Evolutionary conservation across 2,113 vertebrate species (phyloP).

Genomic region (Murina feae): DNA sequence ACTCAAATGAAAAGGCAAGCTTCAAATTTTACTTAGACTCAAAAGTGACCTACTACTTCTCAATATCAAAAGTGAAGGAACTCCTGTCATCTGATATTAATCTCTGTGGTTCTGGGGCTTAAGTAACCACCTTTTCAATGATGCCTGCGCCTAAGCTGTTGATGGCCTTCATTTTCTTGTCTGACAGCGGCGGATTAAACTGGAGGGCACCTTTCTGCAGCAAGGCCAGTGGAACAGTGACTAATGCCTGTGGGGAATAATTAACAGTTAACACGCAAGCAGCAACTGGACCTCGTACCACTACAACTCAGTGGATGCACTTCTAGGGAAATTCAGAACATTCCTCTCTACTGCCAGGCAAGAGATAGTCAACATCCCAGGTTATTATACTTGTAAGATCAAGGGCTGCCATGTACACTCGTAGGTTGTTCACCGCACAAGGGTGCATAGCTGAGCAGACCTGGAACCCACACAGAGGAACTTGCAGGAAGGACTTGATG

Average conservation of each 20-base stretch:
- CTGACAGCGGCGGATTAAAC: conserved; percentile 90
- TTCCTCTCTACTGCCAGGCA: not conserved
- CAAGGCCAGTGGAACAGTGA: conserved; percentile 91
- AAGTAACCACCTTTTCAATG: conserved; percentile 90
- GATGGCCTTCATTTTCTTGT: conserved; percentile 96
- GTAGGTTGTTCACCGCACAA: not conserved
- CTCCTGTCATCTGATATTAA: not conserved
- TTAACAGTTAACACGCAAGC: not conserved
- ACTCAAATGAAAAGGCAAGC: not conserved
- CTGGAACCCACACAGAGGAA: not conserved
- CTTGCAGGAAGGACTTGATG: not conserved
- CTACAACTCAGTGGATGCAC: not conserved
- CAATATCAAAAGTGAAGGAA: not conserved
- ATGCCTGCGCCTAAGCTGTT: conserved; percentile 94
- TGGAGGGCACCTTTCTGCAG: conserved; percentile 93
- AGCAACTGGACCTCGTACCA: not conserved
- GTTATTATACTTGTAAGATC: not conserved
- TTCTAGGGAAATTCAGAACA: not conserved
- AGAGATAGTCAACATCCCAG: not conserved
- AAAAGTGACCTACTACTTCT: not conserved
- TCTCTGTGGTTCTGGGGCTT: not conserved
- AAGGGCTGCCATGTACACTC: not conserved
- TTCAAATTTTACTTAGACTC: not conserved
- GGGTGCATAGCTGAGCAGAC: not conserved
- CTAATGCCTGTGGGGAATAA: conserved; percentile 85